Percentiles rank a stretch among this genome's conserved stretches.
Conservation (phyloP, 2,113 vertebrate species). For the Dendropsophus ebraccatus region DNA sequence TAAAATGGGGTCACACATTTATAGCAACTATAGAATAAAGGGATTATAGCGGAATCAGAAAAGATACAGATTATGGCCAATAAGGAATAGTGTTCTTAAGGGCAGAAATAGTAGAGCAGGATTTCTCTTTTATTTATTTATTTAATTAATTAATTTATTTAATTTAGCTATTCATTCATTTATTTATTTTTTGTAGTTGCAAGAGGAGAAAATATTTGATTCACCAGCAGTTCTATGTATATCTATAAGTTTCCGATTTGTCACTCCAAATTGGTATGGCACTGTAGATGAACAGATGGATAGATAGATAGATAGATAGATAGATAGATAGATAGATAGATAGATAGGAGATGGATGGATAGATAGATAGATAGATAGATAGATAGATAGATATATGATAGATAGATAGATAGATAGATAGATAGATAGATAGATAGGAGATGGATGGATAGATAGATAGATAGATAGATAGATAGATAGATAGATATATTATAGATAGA, state of each 20-base stretch:
- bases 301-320: too few species aligned
- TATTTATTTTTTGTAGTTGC: not conserved
- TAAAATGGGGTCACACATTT: not conserved
- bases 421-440: too few species aligned
- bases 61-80: not conserved
- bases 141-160: not conserved
- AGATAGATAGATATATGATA: too few species aligned
- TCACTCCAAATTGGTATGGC: too few species aligned
- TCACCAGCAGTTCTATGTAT: not conserved
- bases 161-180: not conserved
- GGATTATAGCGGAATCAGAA: not conserved
- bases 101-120: not conserved
- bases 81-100: not conserved
- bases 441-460: too few species aligned
- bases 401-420: too few species aligned
- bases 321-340: too few species aligned
- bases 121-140: not conserved
- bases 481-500: too few species aligned
- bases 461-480: too few species aligned
- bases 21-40: not conserved
- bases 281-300: too few species aligned
- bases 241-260: not conserved
- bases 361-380: too few species aligned
- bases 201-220: not conserved
- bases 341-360: too few species aligned